A percentile compares a stretch with the other conserved stretches of the same genome.
Evolutionary conservation across 2,113 vertebrate species (phyloP).

Genomic region (Hymenochirus boettgeri): DNA sequence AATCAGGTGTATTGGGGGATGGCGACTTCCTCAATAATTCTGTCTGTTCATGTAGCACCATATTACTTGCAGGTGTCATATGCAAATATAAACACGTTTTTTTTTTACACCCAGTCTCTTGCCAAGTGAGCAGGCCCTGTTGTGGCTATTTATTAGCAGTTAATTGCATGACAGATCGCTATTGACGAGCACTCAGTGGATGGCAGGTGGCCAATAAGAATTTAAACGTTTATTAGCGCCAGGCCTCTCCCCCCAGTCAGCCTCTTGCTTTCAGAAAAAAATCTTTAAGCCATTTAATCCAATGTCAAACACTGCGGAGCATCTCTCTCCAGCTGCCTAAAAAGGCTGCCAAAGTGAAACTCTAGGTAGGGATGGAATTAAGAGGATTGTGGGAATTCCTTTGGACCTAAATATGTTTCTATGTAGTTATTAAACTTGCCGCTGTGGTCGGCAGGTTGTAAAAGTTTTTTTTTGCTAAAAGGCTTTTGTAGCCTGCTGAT

Average conservation of each 20-base stretch:
- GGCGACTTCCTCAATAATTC: too few relatives aligned
- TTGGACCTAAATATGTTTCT: neutral
- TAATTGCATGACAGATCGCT: conserved; percentile 64
- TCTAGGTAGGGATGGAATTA: conserved; percentile 15
- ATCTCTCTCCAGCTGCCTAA: conserved; percentile 4
- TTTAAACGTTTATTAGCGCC: conserved; percentile 44
- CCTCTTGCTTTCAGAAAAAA: conserved; percentile 31
- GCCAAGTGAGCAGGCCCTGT: conserved; percentile 33
- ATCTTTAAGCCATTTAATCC: conserved; percentile 41
- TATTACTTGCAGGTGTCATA: conserved; percentile 4
- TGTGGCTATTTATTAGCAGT: conserved; percentile 57
- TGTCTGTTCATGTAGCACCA: neutral
- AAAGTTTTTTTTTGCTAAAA: too few relatives aligned
- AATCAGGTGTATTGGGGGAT: too few relatives aligned
- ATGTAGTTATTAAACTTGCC: too few relatives aligned
- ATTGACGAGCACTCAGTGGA: conserved; percentile 50
- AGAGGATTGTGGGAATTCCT: conserved; percentile 6
- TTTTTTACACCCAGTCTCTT: conserved; percentile 14
- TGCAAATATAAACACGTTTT: conserved; percentile 16
- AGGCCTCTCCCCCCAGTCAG: conserved; percentile 15
- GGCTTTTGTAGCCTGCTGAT: too few relatives aligned
- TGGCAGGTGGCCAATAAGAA: conserved; percentile 58
- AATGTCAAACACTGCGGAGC: conserved; percentile 31
- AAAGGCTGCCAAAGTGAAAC: conserved; percentile 24
- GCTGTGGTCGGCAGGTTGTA: too few relatives aligned